phyloP scores from a whole-genome alignment of 2,888 invertebrate species.

The Carcina quercana region DNA sequence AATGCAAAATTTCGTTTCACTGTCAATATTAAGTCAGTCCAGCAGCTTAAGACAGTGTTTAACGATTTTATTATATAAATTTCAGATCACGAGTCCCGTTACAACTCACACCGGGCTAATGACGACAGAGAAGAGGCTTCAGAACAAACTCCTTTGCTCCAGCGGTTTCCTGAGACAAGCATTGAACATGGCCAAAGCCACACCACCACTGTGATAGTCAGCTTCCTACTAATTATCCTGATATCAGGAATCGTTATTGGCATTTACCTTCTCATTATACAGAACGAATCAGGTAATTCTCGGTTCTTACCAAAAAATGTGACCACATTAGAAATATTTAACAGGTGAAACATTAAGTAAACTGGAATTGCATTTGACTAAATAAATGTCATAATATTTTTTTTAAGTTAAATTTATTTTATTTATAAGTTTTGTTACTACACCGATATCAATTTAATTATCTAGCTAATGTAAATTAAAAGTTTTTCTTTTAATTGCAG shows the following conservation, averaged over 20 bases:
- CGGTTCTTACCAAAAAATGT: background rate
- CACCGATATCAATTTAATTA: no score
- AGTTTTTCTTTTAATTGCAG: conserved; percentile 25
- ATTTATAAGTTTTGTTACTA: background rate
- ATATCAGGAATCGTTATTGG: conserved; percentile 48
- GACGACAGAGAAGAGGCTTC: conserved; percentile 18
- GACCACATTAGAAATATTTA: no score
- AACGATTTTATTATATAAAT: background rate
- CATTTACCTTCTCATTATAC: conserved; percentile 48
- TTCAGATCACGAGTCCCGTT: conserved; percentile 48
- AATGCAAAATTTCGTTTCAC: no score
- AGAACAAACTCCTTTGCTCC: conserved; percentile 43
- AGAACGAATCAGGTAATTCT: conserved; percentile 41
- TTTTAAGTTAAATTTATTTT: background rate
- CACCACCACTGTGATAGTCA: conserved; percentile 30
- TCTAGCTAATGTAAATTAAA: background rate
- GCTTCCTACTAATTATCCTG: conserved; percentile 36
- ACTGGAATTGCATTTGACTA: no score
- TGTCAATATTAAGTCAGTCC: no score
- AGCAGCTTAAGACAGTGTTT: conserved; percentile 1
- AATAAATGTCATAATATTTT: no score
- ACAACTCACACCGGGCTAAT: conserved; percentile 29
- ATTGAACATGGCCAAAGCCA: background rate
- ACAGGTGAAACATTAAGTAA: no score
- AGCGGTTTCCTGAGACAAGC: conserved; percentile 26